phyloP scores from a whole-genome alignment of 2,888 invertebrate genomes.

The Theretra japonica region DNA sequence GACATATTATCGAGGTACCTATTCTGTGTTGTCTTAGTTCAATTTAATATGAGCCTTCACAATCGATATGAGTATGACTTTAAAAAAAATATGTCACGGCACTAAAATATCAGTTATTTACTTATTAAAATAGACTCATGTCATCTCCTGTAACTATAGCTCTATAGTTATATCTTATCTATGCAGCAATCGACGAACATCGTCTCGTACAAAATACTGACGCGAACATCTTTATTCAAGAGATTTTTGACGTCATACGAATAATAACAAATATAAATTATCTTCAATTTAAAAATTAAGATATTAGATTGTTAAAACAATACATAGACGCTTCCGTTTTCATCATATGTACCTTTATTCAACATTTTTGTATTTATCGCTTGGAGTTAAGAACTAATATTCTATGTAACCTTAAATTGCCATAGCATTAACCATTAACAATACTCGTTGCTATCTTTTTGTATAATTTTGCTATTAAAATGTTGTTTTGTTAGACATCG shows the following conservation, averaged over 20 bases:
- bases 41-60: too few species aligned
- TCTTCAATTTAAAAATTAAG: background rate
- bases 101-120: too few species aligned
- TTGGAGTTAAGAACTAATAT: background rate
- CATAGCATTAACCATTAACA: background rate
- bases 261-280: background rate
- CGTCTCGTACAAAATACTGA: background rate
- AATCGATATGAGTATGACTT: too few species aligned
- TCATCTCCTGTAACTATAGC: background rate
- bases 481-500: too few species aligned
- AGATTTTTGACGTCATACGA: background rate
- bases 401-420: background rate
- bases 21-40: background rate
- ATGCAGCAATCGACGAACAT: background rate
- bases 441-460: too few species aligned
- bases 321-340: background rate
- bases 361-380: background rate
- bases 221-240: background rate
- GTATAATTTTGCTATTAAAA: too few species aligned
- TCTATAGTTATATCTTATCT: background rate
- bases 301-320: background rate
- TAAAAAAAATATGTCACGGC: too few species aligned
- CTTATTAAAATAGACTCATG: background rate
- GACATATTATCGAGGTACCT: conserved; percentile 30
- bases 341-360: background rate